Evolutionary conservation across 2,888 invertebrate genomes (phyloP).

Genomic region (Conops quadrifasciatus): DNA sequence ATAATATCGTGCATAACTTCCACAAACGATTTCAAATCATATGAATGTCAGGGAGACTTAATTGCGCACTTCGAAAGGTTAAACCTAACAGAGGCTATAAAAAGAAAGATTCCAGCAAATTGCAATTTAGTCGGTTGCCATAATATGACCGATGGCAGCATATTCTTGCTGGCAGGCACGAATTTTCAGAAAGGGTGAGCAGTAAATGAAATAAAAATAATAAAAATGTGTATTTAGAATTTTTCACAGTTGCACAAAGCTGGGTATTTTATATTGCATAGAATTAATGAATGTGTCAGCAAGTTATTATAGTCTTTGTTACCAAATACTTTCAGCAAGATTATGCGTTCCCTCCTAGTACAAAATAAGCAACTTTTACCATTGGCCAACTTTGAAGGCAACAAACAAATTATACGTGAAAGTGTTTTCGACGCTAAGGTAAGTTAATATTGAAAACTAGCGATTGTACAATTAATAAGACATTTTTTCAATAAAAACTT

Average conservation of each 20-base stretch:
- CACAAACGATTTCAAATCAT: slow-evolving; percentile 75
- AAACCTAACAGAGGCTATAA: slow-evolving; percentile 69
- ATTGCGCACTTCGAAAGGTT: slow-evolving; percentile 68
- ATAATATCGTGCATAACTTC: slow-evolving; percentile 75
- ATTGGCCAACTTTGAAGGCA: slow-evolving; percentile 69
- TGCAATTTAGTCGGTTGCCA: slow-evolving; percentile 74
- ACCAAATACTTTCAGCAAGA: slow-evolving; percentile 51
- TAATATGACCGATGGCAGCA: slow-evolving; percentile 63
- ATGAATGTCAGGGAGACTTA: slow-evolving; percentile 73
- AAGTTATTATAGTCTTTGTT: no score
- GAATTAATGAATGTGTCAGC: no score
- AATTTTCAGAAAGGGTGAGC: slow-evolving; percentile 70
- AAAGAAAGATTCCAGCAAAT: slow-evolving; percentile 70
- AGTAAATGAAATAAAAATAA: not conserved
- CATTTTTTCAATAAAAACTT: not conserved
- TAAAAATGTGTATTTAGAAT: not conserved
- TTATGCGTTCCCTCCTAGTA: slow-evolving; percentile 67
- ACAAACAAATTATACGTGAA: slow-evolving; percentile 77
- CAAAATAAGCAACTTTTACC: slow-evolving; percentile 68
- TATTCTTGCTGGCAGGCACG: slow-evolving; percentile 74
- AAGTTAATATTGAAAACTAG: slow-evolving; percentile 52
- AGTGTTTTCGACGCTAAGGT: slow-evolving; percentile 74
- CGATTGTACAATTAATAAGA: not conserved
- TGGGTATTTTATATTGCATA: no score
- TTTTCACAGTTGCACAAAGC: no score